Evolutionary conservation across 23 tunicate genomes (phyloP).

Genomic region (Phallusia fumigata): DNA sequence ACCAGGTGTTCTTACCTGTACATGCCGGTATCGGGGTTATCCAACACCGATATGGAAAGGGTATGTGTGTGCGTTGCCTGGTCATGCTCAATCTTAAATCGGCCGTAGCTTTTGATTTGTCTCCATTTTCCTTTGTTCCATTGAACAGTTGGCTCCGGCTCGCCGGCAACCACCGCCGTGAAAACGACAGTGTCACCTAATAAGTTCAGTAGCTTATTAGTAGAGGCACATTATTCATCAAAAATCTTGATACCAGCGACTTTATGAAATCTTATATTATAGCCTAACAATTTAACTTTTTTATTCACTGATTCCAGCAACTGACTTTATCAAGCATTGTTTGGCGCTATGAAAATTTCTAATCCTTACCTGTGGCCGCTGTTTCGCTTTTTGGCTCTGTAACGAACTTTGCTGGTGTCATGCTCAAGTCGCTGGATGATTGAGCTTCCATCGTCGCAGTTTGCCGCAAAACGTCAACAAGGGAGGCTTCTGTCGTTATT

Average conservation of each 20-base stretch:
- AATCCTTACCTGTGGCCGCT: slow-evolving; percentile 30
- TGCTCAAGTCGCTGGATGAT: slow-evolving; percentile 4
- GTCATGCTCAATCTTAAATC: slow-evolving; percentile 60
- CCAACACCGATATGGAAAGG: slow-evolving; percentile 52
- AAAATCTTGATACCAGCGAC: no score
- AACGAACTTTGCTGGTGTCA: slow-evolving; percentile 38
- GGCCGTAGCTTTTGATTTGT: slow-evolving; percentile 72
- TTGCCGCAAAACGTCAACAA: slow-evolving; percentile 28
- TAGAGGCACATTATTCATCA: not conserved
- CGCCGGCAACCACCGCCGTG: slow-evolving; percentile 75
- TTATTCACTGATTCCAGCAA: no score
- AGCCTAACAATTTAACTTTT: not conserved
- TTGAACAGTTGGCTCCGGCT: slow-evolving; percentile 73
- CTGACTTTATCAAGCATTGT: not conserved
- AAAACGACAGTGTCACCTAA: slow-evolving; percentile 40
- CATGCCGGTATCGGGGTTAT: slow-evolving; percentile 82
- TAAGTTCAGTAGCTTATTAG: not conserved
- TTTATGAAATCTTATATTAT: not conserved
- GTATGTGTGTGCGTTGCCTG: slow-evolving; percentile 41
- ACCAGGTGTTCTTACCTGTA: slow-evolving; percentile 45
- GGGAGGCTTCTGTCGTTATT: slow-evolving; percentile 20
- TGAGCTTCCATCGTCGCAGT: slow-evolving; percentile 16
- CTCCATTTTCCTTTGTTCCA: slow-evolving; percentile 98
- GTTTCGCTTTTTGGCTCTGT: slow-evolving; percentile 58
- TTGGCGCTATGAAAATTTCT: not conserved